A percentile compares a stretch with the other conserved stretches of the same genome.
phyloP scores from a whole-genome alignment of 2,888 invertebrate genomes.

The Cantharis rustica region DNA sequence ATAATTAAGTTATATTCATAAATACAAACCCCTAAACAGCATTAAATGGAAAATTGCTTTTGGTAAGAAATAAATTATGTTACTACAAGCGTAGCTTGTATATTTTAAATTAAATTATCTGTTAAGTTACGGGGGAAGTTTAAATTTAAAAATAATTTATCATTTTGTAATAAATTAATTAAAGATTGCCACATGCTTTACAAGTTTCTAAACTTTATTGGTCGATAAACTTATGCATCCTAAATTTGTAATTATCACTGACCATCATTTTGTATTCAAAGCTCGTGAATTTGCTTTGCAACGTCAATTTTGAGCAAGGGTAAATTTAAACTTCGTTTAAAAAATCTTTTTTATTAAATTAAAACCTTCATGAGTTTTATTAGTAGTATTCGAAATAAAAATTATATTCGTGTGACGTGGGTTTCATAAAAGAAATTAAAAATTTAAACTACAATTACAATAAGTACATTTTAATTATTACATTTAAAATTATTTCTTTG shows the following conservation, averaged over 20 bases:
- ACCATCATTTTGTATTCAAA: background rate
- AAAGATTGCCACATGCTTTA: background rate
- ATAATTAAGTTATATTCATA: background rate
- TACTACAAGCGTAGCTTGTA: background rate
- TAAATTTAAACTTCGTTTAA: background rate
- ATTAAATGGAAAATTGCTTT: background rate
- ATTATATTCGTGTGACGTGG: background rate
- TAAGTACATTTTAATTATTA: too few species aligned
- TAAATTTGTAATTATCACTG: background rate
- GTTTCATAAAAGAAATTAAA: too few species aligned
- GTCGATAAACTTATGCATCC: background rate
- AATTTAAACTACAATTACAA: too few species aligned
- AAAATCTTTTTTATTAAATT: background rate
- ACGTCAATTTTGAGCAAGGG: background rate
- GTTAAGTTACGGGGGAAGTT: background rate
- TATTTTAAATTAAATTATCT: background rate
- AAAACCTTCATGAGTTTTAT: background rate
- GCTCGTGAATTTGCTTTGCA: background rate
- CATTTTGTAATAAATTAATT: background rate
- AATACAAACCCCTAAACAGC: background rate
- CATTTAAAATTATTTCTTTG: too few species aligned
- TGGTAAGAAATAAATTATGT: background rate
- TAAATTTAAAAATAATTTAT: slow-evolving; percentile 1
- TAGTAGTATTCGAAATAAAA: background rate
- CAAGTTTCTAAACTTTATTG: background rate